These are phyloP conservation scores for Pyrocoelia pectoralis DNA, from an alignment of 2,888 invertebrate species.

Conservation along the genomic window DNA sequence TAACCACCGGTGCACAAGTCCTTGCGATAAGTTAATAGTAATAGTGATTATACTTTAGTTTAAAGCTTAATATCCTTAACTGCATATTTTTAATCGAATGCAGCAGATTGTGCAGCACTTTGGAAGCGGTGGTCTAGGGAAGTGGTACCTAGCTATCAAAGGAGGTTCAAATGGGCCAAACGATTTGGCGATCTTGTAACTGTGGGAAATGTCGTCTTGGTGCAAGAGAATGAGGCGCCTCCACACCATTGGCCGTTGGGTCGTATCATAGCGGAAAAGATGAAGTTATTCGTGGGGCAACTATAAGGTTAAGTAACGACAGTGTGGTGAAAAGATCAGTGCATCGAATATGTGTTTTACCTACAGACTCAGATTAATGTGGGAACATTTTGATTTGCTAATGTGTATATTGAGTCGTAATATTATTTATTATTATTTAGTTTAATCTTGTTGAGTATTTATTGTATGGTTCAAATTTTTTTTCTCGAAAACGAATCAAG, in stretches of 20 bases:
- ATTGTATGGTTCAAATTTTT: too few species aligned
- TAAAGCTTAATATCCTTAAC: too few species aligned
- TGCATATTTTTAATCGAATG: not conserved
- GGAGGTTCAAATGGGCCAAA: not conserved
- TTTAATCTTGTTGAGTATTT: too few species aligned
- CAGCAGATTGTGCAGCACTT: slow-evolving; percentile 3
- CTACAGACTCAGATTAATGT: not conserved
- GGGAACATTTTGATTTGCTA: too few species aligned
- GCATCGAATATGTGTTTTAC: not conserved
- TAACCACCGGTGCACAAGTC: too few species aligned
- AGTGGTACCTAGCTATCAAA: not conserved
- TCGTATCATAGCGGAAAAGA: too few species aligned
- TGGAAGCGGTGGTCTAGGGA: not conserved
- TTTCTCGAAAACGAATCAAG: too few species aligned
- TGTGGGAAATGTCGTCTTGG: not conserved
- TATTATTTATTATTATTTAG: too few species aligned
- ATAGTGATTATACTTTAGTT: too few species aligned
- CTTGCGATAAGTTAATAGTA: too few species aligned
- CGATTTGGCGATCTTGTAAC: not conserved
- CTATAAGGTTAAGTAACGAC: not conserved
- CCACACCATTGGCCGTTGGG: slow-evolving; percentile 1
- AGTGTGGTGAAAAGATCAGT: not conserved
- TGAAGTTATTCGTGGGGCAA: not conserved
- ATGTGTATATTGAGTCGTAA: too few species aligned
- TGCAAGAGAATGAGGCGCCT: not conserved